Percentiles rank a stretch among this genome's conserved stretches.
Evolutionary conservation across 2,113 vertebrate genomes (phyloP).

Genomic region (Panthera leo): DNA sequence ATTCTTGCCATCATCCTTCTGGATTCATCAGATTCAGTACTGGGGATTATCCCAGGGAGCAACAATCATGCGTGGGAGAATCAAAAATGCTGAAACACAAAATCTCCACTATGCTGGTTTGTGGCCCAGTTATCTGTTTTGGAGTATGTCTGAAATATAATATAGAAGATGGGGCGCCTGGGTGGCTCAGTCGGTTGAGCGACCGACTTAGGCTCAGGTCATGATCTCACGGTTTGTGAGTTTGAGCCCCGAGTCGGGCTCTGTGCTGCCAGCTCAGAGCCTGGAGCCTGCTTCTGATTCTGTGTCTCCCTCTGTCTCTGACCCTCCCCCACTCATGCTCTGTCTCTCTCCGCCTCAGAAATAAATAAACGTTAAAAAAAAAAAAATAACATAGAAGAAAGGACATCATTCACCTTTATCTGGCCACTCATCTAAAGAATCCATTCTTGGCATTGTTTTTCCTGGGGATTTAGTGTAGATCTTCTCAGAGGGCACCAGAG

Average conservation of each 20-base stretch:
- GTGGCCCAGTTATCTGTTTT: neutral
- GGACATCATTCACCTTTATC: neutral
- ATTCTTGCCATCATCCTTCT: conserved; percentile 33
- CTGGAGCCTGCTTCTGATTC: too few species aligned
- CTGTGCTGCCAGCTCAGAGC: too few species aligned
- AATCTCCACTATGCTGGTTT: neutral
- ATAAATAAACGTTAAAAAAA: too few species aligned
- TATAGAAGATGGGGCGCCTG: neutral
- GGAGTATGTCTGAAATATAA: neutral
- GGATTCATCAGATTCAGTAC: conserved; percentile 34
- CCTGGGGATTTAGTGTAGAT: neutral
- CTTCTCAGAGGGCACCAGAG: neutral
- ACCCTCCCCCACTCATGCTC: too few species aligned
- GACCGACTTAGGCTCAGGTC: too few species aligned
- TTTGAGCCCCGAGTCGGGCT: too few species aligned
- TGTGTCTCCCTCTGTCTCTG: too few species aligned
- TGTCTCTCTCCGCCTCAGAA: too few species aligned
- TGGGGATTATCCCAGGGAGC: neutral
- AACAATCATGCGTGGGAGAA: neutral
- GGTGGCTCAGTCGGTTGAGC: too few species aligned
- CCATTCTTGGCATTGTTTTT: neutral
- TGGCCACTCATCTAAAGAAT: neutral
- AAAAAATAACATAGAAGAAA: neutral
- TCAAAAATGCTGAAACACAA: neutral
- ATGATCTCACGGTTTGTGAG: too few species aligned